Percentiles rank a stretch among this genome's conserved stretches.
phyloP scores from a whole-genome alignment of 2,888 invertebrate species.

The Andrena fulva region DNA sequence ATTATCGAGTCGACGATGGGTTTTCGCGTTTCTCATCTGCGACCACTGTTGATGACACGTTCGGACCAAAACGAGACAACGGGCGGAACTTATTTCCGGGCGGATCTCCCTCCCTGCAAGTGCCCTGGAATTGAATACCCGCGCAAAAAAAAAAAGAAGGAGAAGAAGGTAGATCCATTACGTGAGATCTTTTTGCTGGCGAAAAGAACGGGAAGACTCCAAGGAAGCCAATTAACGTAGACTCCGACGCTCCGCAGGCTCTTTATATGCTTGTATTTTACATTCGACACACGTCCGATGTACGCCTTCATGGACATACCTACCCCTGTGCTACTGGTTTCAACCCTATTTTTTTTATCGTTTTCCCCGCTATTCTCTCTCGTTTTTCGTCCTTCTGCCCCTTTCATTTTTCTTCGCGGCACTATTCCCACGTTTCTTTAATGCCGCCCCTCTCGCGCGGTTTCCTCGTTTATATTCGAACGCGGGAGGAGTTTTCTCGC shows the following conservation, averaged over 20 bases:
- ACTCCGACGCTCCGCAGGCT: conserved; percentile 35
- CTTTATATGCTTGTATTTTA: conserved; percentile 47
- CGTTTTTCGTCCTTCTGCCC: conserved; percentile 16
- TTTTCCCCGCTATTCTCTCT: conserved; percentile 11
- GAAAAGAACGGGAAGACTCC: neutral
- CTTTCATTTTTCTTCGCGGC: conserved; percentile 19
- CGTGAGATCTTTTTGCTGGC: conserved; percentile 24
- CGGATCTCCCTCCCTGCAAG: conserved; percentile 22
- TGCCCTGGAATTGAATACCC: conserved; percentile 18
- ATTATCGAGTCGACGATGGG: conserved; percentile 45
- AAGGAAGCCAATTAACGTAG: conserved; percentile 60
- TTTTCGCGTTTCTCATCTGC: conserved; percentile 33
- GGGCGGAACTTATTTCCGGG: conserved; percentile 58
- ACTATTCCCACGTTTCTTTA: neutral
- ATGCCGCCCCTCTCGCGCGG: neutral
- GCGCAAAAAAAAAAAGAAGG: neutral
- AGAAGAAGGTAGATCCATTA: conserved; percentile 41
- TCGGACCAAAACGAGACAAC: neutral
- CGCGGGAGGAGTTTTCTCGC: conserved; percentile 41
- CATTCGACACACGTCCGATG: conserved; percentile 53
- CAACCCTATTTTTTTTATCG: too few species aligned
- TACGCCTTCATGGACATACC: neutral
- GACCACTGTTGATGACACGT: conserved; percentile 18
- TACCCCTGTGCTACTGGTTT: neutral
- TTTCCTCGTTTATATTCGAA: conserved; percentile 10